phyloP scores from a whole-genome alignment of 2,797 vertebrate genomes.

The Macroramphosus scolopax region DNA sequence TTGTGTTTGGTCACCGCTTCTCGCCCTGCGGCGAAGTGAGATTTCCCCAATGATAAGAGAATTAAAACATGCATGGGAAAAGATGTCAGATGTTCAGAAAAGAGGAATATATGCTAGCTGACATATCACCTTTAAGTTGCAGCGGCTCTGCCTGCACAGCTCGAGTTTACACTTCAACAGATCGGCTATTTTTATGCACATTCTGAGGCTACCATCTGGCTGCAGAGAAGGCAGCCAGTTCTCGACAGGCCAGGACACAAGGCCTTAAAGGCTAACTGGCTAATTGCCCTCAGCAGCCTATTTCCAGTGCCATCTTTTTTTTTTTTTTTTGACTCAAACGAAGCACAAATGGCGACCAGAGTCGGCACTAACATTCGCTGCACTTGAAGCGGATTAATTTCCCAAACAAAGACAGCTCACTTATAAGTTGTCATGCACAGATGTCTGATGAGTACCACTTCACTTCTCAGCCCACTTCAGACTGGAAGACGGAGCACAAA shows the following conservation, averaged over 20 bases:
- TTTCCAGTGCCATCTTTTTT: conserved; percentile 57
- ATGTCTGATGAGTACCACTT: conserved; percentile 62
- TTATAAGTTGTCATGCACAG: conserved; percentile 49
- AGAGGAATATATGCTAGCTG: conserved; percentile 17
- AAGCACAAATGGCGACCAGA: conserved; percentile 54
- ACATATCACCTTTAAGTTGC: conserved; percentile 53
- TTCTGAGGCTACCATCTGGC: conserved; percentile 73
- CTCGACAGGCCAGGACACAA: conserved; percentile 63
- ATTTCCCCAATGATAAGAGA: conserved; percentile 30
- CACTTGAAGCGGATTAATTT: conserved; percentile 63
- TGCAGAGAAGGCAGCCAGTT: conserved; percentile 59
- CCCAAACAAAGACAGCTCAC: conserved; percentile 55
- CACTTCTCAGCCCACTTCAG: conserved; percentile 54
- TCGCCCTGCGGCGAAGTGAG: conserved; percentile 14
- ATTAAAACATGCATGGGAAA: conserved; percentile 14
- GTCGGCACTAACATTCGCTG: conserved; percentile 54
- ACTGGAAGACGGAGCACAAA: conserved; percentile 30
- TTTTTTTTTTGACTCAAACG: conserved; percentile 48
- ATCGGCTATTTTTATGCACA: conserved; percentile 58
- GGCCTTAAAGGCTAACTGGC: conserved; percentile 75
- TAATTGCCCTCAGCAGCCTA: conserved; percentile 60
- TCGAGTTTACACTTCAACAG: conserved; percentile 51
- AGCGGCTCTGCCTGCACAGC: conserved; percentile 34
- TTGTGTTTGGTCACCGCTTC: neutral
- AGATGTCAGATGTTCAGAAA: conserved; percentile 9